Conservation (phyloP, 2,888 invertebrate species). For the Erebia aethiops region DNA sequence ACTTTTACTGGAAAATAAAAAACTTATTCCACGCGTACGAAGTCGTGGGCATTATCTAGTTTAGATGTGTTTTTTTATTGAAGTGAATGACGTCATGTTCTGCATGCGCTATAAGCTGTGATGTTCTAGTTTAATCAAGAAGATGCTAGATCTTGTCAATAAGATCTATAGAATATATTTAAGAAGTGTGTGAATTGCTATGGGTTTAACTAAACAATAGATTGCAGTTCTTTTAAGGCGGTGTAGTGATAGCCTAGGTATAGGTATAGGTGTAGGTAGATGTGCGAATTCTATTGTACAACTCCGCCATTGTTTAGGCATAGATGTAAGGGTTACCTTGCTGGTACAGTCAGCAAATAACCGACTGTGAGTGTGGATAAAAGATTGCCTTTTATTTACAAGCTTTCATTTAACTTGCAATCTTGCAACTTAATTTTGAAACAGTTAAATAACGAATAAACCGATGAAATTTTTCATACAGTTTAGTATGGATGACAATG, state of each 20-base stretch:
- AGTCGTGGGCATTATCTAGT: background rate
- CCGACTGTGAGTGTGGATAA: background rate
- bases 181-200: background rate
- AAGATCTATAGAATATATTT: background rate
- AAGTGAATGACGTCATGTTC: too few species aligned
- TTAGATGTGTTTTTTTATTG: too few species aligned
- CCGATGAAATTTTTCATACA: too few species aligned
- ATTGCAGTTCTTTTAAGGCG: background rate
- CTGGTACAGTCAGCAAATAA: slow-evolving; percentile 1
- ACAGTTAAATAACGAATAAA: too few species aligned
- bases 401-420: too few species aligned
- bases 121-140: background rate
- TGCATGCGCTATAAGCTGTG: background rate
- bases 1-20: too few species aligned
- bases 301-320: background rate
- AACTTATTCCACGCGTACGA: too few species aligned
- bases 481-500: too few species aligned
- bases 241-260: background rate
- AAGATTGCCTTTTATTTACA: background rate
- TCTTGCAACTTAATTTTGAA: too few species aligned
- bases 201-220: background rate
- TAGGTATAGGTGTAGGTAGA: background rate
- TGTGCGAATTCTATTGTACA: slow-evolving; percentile 4
- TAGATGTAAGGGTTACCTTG: background rate
- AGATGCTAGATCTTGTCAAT: background rate